Conservation (phyloP, 2,888 invertebrate species). For the Trachelus troglodyta region DNA sequence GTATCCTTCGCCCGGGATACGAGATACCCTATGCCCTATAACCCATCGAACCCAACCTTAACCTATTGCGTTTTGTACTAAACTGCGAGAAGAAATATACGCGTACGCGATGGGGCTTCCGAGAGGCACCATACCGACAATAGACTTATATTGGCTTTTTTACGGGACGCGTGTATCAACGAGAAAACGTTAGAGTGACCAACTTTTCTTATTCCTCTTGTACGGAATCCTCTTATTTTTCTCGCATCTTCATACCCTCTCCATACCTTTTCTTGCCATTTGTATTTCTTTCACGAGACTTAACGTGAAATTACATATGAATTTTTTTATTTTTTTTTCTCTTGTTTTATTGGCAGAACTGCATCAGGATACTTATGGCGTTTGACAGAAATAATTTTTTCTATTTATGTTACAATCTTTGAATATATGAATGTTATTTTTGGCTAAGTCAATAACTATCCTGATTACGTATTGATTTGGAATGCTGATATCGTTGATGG, state of each 20-base stretch:
- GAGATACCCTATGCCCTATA: constrained; percentile 27
- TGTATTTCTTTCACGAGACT: not conserved
- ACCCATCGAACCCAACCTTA: constrained; percentile 22
- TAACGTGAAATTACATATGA: too few relatives aligned
- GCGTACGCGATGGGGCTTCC: constrained; percentile 1
- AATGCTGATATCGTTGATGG: not conserved
- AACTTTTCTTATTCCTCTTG: not conserved
- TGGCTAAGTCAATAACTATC: not conserved
- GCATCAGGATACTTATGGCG: not conserved
- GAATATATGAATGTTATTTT: not conserved
- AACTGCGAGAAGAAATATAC: constrained; percentile 1
- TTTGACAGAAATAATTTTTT: not conserved
- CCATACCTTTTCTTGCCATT: not conserved
- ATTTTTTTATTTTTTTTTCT: too few relatives aligned
- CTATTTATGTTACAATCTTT: not conserved
- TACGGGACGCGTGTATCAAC: constrained; percentile 1
- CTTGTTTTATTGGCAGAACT: not conserved
- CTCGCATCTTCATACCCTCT: not conserved
- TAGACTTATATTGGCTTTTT: constrained; percentile 6
- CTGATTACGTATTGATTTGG: not conserved
- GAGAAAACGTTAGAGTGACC: not conserved
- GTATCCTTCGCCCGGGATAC: constrained; percentile 26
- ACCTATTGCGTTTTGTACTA: not conserved
- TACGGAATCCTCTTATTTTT: not conserved
- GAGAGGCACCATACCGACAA: constrained; percentile 1